Conservation (phyloP, 1,140 invertebrate species). For the Bradysia coprophila region DNA sequence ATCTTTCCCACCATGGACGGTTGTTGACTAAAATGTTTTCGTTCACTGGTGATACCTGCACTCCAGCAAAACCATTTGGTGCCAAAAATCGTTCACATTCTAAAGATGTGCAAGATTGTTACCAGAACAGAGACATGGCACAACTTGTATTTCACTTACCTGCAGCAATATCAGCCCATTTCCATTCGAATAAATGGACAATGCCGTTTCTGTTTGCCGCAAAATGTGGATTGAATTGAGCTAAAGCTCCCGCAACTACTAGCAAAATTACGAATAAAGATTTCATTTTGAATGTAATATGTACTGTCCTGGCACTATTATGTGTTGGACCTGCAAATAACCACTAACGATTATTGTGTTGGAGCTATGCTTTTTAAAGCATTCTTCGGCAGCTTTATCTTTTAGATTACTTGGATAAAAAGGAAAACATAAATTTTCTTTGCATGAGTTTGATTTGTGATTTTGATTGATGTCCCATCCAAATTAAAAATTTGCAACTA, state of each 20-base stretch:
- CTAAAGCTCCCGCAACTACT: background rate
- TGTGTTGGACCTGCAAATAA: background rate
- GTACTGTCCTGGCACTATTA: background rate
- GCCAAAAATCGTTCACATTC: slow-evolving; percentile 69
- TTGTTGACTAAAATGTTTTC: slow-evolving; percentile 16
- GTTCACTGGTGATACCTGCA: slow-evolving; percentile 39
- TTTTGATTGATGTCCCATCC: too few species aligned
- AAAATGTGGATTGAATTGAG: slow-evolving; percentile 17
- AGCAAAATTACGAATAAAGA: background rate
- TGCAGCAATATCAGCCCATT: slow-evolving; percentile 60
- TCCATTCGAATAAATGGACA: slow-evolving; percentile 72
- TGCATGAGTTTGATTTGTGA: too few species aligned
- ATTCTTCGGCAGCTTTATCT: background rate
- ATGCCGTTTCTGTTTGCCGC: slow-evolving; percentile 31
- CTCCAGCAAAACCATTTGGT: slow-evolving; percentile 50
- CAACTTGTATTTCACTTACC: too few species aligned
- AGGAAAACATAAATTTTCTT: too few species aligned
- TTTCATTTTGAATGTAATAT: background rate
- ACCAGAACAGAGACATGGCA: too few species aligned
- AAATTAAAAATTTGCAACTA: too few species aligned
- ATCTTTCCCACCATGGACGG: slow-evolving; percentile 60
- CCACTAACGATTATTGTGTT: background rate
- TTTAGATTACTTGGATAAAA: background rate
- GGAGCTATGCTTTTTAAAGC: background rate
- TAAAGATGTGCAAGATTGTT: too few species aligned